These are phyloP conservation scores for Chauna torquata DNA, from an alignment of 2,113 vertebrate genomes.

Conservation along the genomic window DNA sequence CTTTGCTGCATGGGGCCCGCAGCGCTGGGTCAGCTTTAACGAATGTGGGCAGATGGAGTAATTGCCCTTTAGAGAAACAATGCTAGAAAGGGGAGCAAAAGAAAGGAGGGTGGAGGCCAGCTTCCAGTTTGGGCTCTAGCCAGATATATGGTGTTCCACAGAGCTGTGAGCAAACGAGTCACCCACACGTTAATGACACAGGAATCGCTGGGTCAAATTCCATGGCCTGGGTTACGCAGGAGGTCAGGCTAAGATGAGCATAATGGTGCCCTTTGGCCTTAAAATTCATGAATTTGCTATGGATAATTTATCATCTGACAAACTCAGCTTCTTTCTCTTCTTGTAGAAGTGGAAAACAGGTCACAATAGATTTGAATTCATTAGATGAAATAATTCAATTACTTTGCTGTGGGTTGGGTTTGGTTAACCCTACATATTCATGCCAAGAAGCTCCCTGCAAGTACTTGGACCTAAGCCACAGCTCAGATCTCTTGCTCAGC, in stretches of 20 bases:
- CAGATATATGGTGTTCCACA: neutral
- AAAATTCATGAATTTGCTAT: conserved; percentile 5
- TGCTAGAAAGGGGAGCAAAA: conserved; percentile 19
- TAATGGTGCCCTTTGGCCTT: conserved; percentile 23
- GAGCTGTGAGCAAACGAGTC: neutral
- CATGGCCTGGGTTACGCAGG: neutral
- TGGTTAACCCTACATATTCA: conserved; percentile 20
- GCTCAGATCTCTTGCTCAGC: neutral
- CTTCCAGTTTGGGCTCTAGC: conserved; percentile 1
- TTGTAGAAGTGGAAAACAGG: neutral
- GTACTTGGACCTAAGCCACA: conserved; percentile 1
- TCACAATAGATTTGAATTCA: conserved; percentile 37
- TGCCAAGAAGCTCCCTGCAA: conserved; percentile 12
- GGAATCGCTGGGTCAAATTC: neutral
- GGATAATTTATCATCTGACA: conserved; percentile 42
- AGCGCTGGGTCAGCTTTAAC: neutral
- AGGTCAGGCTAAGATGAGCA: neutral
- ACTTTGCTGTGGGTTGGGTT: conserved; percentile 13
- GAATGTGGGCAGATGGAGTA: neutral
- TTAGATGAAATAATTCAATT: conserved; percentile 14
- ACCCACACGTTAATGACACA: neutral
- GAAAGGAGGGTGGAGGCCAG: conserved; percentile 25
- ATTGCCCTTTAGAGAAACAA: conserved; percentile 42
- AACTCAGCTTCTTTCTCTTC: neutral
- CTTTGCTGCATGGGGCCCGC: neutral